phyloP scores from a whole-genome alignment of 2,888 invertebrate species.

The Amphiduros pacificus region DNA sequence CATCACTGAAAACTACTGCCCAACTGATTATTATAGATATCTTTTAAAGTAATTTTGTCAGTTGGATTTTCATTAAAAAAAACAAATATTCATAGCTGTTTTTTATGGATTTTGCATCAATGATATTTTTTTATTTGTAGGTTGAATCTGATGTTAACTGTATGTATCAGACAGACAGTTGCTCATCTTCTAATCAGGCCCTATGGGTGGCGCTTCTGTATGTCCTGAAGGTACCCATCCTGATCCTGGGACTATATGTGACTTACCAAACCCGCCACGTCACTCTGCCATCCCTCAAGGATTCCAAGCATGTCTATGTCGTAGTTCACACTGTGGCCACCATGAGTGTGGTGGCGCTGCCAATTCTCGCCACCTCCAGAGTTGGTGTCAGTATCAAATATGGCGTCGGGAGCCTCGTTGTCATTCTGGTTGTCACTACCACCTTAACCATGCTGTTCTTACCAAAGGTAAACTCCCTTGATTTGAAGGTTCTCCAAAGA shows the following conservation, averaged over 20 bases:
- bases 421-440: conserved; percentile 18
- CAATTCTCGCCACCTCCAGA: conserved; percentile 14
- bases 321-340: conserved; percentile 14
- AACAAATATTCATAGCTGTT: too few species aligned
- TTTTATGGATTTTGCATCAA: too few species aligned
- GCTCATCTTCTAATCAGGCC: conserved; percentile 16
- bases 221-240: conserved; percentile 17
- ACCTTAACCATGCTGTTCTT: conserved; percentile 23
- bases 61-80: too few species aligned
- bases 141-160: too few species aligned
- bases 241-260: conserved; percentile 17
- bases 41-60: too few species aligned
- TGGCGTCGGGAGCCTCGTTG: conserved; percentile 13
- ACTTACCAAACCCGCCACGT: conserved; percentile 28
- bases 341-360: conserved; percentile 22
- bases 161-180: conserved; percentile 13
- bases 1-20: too few species aligned
- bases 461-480: conserved; percentile 23
- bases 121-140: too few species aligned
- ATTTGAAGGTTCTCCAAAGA: background rate
- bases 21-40: too few species aligned
- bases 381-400: conserved; percentile 11
- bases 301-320: conserved; percentile 14
- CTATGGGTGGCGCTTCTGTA: conserved; percentile 25
- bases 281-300: conserved; percentile 26